Evolutionary conservation across 2,888 invertebrate genomes (phyloP).

Genomic region (Resseliella maxima): DNA sequence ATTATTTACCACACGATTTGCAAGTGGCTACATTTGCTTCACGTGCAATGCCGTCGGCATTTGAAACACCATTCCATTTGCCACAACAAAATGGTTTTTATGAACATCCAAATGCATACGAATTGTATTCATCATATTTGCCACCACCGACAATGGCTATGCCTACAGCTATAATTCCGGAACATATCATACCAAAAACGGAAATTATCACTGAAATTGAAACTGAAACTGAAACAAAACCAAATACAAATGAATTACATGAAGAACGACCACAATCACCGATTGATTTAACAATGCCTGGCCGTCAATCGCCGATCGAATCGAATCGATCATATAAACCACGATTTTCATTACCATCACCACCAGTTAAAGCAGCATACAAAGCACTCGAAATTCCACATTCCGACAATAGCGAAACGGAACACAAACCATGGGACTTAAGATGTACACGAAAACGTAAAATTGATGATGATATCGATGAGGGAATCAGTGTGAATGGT

Average conservation of each 20-base stretch:
- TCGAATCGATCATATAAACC: background rate
- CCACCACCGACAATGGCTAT: slow-evolving; percentile 14
- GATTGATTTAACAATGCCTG: slow-evolving; percentile 54
- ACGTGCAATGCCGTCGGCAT: slow-evolving; percentile 58
- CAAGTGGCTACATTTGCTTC: slow-evolving; percentile 17
- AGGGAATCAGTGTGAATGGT: slow-evolving; percentile 45
- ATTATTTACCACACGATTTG: slow-evolving; percentile 30
- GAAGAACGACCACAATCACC: slow-evolving; percentile 59
- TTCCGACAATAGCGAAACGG: slow-evolving; percentile 58
- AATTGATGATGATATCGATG: slow-evolving; percentile 52
- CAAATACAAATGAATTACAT: background rate
- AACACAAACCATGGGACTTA: slow-evolving; percentile 55
- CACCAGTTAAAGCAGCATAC: slow-evolving; percentile 59
- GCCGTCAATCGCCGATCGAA: background rate
- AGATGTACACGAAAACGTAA: slow-evolving; percentile 56
- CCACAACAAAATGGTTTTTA: slow-evolving; percentile 58
- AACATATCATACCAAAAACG: slow-evolving; percentile 4
- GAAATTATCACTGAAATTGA: slow-evolving; percentile 18
- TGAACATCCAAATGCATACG: slow-evolving; percentile 60
- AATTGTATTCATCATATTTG: slow-evolving; percentile 57
- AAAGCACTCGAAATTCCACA: slow-evolving; percentile 60
- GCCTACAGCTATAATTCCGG: background rate
- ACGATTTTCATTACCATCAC: slow-evolving; percentile 51
- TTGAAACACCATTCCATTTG: slow-evolving; percentile 57
- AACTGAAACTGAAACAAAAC: background rate